Evolutionary conservation across 2,888 invertebrate species (phyloP).

Genomic region (Clunio marinus): DNA sequence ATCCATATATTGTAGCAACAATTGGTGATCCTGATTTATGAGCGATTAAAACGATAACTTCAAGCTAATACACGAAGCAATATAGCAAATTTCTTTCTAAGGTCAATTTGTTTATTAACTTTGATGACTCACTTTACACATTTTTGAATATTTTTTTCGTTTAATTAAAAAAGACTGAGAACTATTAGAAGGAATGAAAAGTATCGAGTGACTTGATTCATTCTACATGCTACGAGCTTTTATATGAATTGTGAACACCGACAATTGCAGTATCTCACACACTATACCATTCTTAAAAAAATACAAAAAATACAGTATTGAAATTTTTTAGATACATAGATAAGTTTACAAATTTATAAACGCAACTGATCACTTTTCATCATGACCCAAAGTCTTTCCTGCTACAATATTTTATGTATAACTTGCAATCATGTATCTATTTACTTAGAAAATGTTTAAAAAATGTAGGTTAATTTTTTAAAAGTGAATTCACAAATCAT

Average conservation of each 20-base stretch:
- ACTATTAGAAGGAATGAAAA: conserved; percentile 7
- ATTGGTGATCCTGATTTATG: conserved; percentile 42
- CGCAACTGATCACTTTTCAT: conserved; percentile 35
- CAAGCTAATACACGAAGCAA: conserved; percentile 19
- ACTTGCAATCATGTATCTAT: neutral
- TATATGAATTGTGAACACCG: conserved; percentile 24
- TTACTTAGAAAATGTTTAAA: no score
- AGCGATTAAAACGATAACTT: conserved; percentile 41
- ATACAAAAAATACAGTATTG: neutral
- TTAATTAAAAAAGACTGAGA: conserved; percentile 18
- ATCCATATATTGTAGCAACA: conserved; percentile 36
- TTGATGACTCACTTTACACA: conserved; percentile 20
- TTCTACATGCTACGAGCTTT: neutral
- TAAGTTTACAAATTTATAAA: neutral
- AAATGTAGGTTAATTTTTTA: no score
- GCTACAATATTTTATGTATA: no score
- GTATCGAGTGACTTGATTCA: conserved; percentile 22
- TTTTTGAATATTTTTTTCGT: no score
- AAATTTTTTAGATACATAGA: neutral
- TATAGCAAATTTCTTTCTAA: conserved; percentile 10
- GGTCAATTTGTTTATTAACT: neutral
- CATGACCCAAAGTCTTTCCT: conserved; percentile 33
- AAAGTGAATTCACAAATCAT: neutral
- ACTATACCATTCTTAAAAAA: neutral
- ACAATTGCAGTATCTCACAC: conserved; percentile 16